Conservation (phyloP, 2,797 vertebrate genomes). For the Coluber constrictor region DNA sequence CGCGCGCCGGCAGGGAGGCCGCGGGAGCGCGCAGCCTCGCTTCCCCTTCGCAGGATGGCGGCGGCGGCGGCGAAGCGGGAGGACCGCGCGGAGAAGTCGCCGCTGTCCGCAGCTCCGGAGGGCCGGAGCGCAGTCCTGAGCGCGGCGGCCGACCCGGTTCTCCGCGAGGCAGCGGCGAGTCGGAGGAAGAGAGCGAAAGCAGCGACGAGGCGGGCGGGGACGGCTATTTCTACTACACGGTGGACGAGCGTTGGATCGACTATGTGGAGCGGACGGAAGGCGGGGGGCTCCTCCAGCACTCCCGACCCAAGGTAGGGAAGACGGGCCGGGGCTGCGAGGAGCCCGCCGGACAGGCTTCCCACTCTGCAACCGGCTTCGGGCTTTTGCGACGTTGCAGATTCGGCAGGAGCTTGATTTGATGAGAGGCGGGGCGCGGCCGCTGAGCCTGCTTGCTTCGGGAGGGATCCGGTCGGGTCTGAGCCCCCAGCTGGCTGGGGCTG, state of each 20-base stretch:
- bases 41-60: background rate
- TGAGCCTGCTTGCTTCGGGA: background rate
- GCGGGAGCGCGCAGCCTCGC: too few relatives aligned
- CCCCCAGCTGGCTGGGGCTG: background rate
- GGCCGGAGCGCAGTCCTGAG: too few relatives aligned
- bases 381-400: background rate
- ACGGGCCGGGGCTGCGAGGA: background rate
- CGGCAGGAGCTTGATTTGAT: background rate
- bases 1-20: background rate
- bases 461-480: background rate
- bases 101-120: background rate
- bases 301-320: slow-evolving; percentile 51
- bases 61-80: background rate
- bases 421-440: background rate
- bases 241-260: slow-evolving; percentile 61
- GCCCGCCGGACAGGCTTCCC: too few relatives aligned
- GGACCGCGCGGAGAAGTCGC: background rate
- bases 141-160: fast-evolving
- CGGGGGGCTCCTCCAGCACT: slow-evolving; percentile 34
- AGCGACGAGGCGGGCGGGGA: slow-evolving; percentile 15
- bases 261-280: slow-evolving; percentile 57
- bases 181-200: slow-evolving; percentile 32
- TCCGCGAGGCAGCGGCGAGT: background rate
- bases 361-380: background rate
- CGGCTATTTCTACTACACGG: slow-evolving; percentile 52